Conservation (phyloP, 2,797 vertebrate genomes). For the Threskiornis aethiopicus region DNA sequence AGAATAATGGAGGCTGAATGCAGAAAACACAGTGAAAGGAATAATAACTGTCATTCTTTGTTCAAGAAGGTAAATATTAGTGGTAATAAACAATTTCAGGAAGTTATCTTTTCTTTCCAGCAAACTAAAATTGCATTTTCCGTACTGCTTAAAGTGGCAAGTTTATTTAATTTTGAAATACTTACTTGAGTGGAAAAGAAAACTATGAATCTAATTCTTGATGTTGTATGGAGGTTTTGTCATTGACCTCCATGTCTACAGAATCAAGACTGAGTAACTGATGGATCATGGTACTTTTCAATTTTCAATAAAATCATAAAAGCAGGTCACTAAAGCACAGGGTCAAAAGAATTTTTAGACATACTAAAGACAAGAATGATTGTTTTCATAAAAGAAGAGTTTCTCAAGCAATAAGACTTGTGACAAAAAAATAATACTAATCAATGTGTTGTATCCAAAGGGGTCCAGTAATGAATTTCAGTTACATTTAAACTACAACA, state of each 20-base stretch:
- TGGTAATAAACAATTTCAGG: not conserved
- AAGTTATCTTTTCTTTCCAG: not conserved
- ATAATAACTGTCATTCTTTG: not conserved
- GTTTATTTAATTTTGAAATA: not conserved
- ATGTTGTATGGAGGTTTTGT: not conserved
- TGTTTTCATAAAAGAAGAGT: constrained; percentile 46
- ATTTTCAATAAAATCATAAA: constrained; percentile 21
- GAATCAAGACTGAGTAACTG: not conserved
- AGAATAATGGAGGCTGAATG: not conserved
- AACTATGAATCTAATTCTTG: not conserved
- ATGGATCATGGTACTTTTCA: not conserved
- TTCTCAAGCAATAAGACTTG: constrained; percentile 13
- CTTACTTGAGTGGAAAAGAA: not conserved
- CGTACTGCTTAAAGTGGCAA: not conserved
- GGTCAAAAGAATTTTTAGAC: constrained; percentile 4
- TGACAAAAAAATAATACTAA: constrained; percentile 12
- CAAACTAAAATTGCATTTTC: constrained; percentile 19
- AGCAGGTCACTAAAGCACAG: not conserved
- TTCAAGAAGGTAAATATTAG: constrained; percentile 6
- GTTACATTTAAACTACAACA: not conserved
- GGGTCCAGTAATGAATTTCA: not conserved
- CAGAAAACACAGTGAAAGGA: not conserved
- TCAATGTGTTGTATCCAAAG: not conserved
- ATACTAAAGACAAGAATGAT: constrained; percentile 28
- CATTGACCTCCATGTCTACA: not conserved